Percentiles rank a stretch among this genome's conserved stretches.
Conservation (phyloP, 2,797 vertebrate species). For the Sternotherus odoratus region DNA sequence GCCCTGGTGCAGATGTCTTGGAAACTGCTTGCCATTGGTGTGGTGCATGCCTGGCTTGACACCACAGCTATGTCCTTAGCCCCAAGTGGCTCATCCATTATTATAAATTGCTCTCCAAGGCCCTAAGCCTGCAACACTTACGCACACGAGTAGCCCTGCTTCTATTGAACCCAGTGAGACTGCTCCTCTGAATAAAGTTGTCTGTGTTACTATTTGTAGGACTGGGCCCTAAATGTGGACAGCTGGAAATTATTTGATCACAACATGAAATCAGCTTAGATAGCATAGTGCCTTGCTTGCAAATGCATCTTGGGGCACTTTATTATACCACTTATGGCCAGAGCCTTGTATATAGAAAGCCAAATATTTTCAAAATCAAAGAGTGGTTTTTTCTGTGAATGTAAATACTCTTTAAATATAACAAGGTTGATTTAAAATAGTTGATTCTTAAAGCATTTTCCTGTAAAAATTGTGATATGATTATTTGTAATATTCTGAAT, state of each 20-base stretch:
- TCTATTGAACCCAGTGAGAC: neutral
- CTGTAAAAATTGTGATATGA: neutral
- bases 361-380: neutral
- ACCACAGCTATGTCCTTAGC: fast-evolving
- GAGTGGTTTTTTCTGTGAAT: slow-evolving; percentile 1
- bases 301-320: neutral
- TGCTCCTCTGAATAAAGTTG: fast-evolving
- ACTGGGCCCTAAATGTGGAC: neutral
- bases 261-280: fast-evolving
- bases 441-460: slow-evolving; percentile 1
- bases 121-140: fast-evolving
- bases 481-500: slow-evolving; percentile 55
- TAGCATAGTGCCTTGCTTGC: neutral
- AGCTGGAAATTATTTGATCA: neutral
- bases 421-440: neutral
- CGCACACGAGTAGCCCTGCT: neutral
- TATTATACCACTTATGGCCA: neutral
- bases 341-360: neutral
- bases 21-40: fast-evolving
- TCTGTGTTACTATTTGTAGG: neutral
- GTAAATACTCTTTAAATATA: slow-evolving; percentile 42
- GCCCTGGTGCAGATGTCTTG: fast-evolving
- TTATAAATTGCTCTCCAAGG: neutral
- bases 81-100: neutral
- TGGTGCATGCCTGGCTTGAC: neutral